Evolutionary conservation across 2,797 vertebrate species (phyloP).

Genomic region (Alcedo quadribrachys): DNA sequence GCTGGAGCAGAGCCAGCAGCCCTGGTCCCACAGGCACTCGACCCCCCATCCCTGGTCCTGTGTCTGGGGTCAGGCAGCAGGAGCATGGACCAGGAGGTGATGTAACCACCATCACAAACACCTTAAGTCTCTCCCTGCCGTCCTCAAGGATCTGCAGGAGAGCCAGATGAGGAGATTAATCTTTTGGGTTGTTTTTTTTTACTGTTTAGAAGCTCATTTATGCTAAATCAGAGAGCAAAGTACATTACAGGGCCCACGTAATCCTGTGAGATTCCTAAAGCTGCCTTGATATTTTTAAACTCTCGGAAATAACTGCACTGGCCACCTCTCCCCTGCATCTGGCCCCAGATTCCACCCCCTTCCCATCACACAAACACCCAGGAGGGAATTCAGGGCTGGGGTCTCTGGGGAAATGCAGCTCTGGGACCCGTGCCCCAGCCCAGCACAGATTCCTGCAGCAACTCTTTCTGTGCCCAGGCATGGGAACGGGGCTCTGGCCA

Average conservation of each 20-base stretch:
- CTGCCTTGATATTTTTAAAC: not conserved
- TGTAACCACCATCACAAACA: fast-evolving
- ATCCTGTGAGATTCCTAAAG: not conserved
- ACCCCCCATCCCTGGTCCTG: not conserved
- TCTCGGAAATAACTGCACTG: not conserved
- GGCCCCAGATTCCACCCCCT: not conserved
- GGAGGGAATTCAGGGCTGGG: not conserved
- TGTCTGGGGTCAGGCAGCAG: not conserved
- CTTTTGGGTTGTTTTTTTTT: not conserved
- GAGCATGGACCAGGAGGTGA: not conserved
- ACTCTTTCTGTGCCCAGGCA: fast-evolving
- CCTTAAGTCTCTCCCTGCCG: not conserved
- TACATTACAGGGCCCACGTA: fast-evolving
- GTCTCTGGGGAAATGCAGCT: not conserved
- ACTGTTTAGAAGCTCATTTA: not conserved
- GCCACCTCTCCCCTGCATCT: not conserved
- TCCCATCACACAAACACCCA: not conserved
- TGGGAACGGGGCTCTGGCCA: not conserved
- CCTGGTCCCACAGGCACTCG: not conserved
- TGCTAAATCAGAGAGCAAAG: not conserved
- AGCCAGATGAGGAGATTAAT: not conserved
- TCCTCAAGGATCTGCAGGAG: not conserved
- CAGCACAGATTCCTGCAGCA: not conserved
- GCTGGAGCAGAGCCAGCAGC: not conserved
- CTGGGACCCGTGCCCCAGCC: fast-evolving